Base-by-base conservation (phyloP, 2,797 vertebrate species). In the Synaphobranchus kaupii region DNA sequence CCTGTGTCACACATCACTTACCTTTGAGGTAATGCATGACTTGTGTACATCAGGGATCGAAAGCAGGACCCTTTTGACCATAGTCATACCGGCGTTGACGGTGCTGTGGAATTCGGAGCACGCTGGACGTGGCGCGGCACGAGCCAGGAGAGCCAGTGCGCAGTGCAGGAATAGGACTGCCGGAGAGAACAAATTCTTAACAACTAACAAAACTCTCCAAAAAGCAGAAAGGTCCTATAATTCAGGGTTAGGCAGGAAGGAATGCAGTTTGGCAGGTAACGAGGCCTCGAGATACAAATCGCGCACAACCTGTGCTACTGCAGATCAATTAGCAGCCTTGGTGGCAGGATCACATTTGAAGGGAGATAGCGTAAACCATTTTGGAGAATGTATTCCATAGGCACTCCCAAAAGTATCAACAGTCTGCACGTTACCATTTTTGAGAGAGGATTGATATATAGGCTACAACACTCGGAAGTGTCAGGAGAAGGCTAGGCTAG, bases 41-140 rank as follows among this genome's bases (percentile, higher is more conserved):
- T 85, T 3, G 86, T 96, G 95, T 0, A 90, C 82, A 0, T 71
- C 50, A 0, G 85, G 87, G 0, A 97, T 88, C 0, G 95, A 93
- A 22, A 12, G 39, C 0, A 91, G 89, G 83, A 97, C 94, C 88
- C 97, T 97, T 71, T 90, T 90, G 28, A 94, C 93, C 89, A 98
- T 93, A 31, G 90, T 92, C 52, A 91, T 93, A 0, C 93, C 95
- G n/a, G 85, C 91, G 31, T 92, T 89, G 7, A 93, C 80, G 0
- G 92, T 93, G 48, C 91, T 91, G n/a, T 87, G 89, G 87, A 96
- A 91, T 3, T 90, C 89, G 0, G 92, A 92, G 54, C 90, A 90
- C 73, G 93, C 90, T 0, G 39, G 80, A 31, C 94, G 13, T 0
- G 96, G 96, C 0, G 94, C 95, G 0, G 93, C 90, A 0, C 44